Base-by-base conservation (phyloP, 2,797 vertebrate species). In the Leucoraja ocellata region DNA sequence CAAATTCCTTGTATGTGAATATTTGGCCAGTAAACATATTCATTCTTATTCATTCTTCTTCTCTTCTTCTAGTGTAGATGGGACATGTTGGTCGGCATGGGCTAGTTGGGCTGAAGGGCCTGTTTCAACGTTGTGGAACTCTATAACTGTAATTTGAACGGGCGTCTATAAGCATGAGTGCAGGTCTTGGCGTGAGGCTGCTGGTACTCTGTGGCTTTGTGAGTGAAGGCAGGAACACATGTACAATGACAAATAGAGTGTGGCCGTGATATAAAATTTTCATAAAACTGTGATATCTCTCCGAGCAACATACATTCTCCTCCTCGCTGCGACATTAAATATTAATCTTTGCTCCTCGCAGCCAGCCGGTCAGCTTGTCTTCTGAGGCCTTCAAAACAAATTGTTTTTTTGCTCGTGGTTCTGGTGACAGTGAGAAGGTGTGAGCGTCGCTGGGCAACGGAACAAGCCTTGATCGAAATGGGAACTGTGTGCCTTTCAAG, bases 251-350 rank as follows among this genome's bases (percentile, higher is more conserved):
- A 88, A 65, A 74, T 11, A 74, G 65, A 88, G n/a, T 21, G 16
- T 18, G 18, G 84, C 61, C 21, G 63, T 32, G 63, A 65, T 68
- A 88, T 68, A 88, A 68, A 88, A n/a, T 36, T 68, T 88, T 88
- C 84, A 88, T 88, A 68, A 88, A 88, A 36, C 61, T 88, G n/a
- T 68, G 63, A 54, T 18, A 88, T 65, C 84, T 86, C 83, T 88
- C n/a, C 32, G 61, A 88, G 21, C 84, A 68, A 54, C 61, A 32
- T 68, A 21, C 61, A 88, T 36, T 68, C 61, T 88, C 84, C 84
- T 36, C 63, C n/a, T 88, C 21, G 16, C 61, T 68, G 61, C 8
- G 9, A n/a, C n/a, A 68, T 36, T 68, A 88, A 88, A 36, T 88
- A 88, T 36, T 88, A 88, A 88, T 88, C 32, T n/a, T 54, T 21